Percentiles rank a stretch among this genome's conserved stretches.
phyloP scores from a whole-genome alignment of 2,797 vertebrate species.

The Monodelphis domestica region DNA sequence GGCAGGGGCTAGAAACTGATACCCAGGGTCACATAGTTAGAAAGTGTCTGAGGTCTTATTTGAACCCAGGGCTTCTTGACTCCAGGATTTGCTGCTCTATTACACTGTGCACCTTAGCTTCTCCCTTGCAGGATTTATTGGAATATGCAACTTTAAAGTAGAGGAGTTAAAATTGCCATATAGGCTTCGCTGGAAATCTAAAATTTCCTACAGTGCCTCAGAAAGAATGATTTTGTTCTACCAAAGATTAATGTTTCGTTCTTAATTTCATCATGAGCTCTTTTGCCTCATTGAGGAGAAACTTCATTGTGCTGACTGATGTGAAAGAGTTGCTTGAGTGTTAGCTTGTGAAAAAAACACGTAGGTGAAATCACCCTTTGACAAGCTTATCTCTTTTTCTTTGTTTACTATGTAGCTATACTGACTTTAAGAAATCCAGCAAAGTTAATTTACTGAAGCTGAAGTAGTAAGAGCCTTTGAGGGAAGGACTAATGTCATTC shows the following conservation, averaged over 20 bases:
- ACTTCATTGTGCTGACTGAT: background rate
- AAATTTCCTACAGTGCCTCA: background rate
- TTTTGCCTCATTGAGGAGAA: background rate
- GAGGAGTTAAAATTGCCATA: background rate
- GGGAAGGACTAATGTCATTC: background rate
- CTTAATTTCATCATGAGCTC: background rate
- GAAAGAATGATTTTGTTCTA: conserved; percentile 16
- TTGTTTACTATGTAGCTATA: background rate
- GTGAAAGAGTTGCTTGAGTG: background rate
- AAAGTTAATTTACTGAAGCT: background rate
- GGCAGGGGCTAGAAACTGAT: too few species aligned
- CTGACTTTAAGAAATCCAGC: background rate
- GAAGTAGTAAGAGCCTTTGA: background rate
- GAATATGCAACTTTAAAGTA: conserved; percentile 12
- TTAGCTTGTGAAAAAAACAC: background rate
- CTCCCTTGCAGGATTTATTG: conserved; percentile 6
- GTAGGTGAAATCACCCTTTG: background rate
- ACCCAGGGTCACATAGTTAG: too few species aligned
- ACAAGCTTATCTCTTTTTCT: background rate
- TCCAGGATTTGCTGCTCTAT: too few species aligned
- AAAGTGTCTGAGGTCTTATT: too few species aligned
- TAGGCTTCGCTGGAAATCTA: conserved; percentile 25
- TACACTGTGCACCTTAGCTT: too few species aligned
- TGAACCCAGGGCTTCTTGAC: too few species aligned
- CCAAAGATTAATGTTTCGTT: background rate